phyloP scores from a whole-genome alignment of 2,797 vertebrate species.

The Kryptopterus vitreolus region DNA sequence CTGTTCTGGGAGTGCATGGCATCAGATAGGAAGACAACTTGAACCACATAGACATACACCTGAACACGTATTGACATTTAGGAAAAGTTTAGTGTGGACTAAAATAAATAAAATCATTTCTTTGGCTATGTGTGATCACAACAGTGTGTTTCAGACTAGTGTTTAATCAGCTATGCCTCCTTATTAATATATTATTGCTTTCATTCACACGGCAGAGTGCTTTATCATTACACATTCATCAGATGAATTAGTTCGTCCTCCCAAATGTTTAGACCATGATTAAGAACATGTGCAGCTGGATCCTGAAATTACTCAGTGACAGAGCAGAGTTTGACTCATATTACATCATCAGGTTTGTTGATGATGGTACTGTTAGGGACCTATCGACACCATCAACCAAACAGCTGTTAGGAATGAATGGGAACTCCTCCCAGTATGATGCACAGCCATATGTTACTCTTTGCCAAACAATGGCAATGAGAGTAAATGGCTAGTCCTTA shows the following conservation, averaged over 20 bases:
- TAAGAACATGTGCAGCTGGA: not conserved
- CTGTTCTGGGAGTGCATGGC: not conserved
- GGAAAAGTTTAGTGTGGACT: not conserved
- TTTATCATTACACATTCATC: not conserved
- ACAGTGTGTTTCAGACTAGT: not conserved
- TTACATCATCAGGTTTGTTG: slow-evolving; percentile 12
- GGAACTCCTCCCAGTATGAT: not conserved
- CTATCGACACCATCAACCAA: slow-evolving; percentile 9
- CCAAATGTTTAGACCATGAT: not conserved
- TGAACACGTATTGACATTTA: not conserved
- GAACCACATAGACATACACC: not conserved
- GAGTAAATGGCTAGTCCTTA: not conserved
- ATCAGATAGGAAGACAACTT: not conserved
- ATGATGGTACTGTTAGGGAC: not conserved
- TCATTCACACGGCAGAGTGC: not conserved
- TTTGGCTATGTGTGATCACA: not conserved
- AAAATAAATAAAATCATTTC: not conserved
- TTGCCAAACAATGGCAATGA: not conserved
- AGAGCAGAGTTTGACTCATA: slow-evolving; percentile 17
- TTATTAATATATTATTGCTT: not conserved
- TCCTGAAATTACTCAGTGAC: not conserved
- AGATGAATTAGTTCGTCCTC: not conserved
- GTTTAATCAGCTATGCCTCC: not conserved
- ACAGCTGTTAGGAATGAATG: not conserved
- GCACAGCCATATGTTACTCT: slow-evolving; percentile 8